These are phyloP conservation scores for Falco novaeseelandiae DNA, from an alignment of 2,797 vertebrate genomes.

Conservation along the genomic window DNA sequence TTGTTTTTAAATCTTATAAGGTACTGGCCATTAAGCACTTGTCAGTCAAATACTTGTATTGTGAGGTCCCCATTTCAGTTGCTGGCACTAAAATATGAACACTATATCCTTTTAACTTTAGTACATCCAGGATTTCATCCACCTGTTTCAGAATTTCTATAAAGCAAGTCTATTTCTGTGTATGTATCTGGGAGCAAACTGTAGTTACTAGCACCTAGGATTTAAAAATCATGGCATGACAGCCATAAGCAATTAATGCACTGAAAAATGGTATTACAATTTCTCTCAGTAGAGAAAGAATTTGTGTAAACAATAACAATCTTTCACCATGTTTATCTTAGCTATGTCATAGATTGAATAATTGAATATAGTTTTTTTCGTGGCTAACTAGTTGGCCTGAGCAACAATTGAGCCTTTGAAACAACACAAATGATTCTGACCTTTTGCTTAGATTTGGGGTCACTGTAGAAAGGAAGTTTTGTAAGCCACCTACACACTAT, in stretches of 20 bases:
- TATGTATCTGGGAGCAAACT: background rate
- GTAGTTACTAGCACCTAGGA: background rate
- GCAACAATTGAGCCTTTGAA: conserved; percentile 75
- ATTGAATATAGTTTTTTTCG: conserved; percentile 55
- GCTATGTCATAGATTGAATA: conserved; percentile 63
- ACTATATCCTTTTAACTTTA: background rate
- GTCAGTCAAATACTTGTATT: background rate
- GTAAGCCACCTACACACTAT: conserved; percentile 68
- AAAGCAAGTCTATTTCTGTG: background rate
- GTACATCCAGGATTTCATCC: background rate
- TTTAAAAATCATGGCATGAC: background rate
- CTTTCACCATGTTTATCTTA: conserved; percentile 70
- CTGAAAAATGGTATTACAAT: background rate
- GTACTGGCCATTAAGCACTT: background rate
- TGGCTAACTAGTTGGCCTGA: conserved; percentile 64
- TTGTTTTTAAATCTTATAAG: background rate
- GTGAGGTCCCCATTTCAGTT: background rate
- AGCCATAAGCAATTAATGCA: background rate
- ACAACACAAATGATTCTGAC: conserved; percentile 64
- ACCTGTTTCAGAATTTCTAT: background rate
- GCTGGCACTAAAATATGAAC: background rate
- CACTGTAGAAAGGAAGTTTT: conserved; percentile 73
- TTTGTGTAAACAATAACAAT: conserved; percentile 56
- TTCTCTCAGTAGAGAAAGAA: conserved; percentile 22
- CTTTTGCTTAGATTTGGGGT: conserved; percentile 74